Conservation (phyloP, 2,113 vertebrate genomes). For the Phylloscopus whistleri region DNA sequence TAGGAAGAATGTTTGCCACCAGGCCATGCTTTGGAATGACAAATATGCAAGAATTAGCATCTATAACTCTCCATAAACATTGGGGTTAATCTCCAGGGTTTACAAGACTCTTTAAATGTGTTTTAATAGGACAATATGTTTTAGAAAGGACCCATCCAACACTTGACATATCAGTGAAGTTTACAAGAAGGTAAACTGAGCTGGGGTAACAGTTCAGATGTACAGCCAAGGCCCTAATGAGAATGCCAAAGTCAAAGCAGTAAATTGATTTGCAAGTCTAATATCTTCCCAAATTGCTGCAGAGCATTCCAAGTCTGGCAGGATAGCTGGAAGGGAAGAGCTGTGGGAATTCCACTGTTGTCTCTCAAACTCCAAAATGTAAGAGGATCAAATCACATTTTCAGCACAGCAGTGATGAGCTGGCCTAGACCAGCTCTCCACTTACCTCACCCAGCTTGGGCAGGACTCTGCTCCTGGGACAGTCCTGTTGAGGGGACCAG, state of each 20-base stretch:
- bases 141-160: slow-evolving; percentile 31
- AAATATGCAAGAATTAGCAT: slow-evolving; percentile 65
- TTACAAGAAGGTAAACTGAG: slow-evolving; percentile 49
- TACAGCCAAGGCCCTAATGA: slow-evolving; percentile 2
- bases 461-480: not conserved
- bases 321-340: not conserved
- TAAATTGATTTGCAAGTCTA: slow-evolving; percentile 35
- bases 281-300: slow-evolving; percentile 11
- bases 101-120: slow-evolving; percentile 54
- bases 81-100: slow-evolving; percentile 65
- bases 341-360: not conserved
- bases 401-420: not conserved
- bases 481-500: not conserved
- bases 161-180: slow-evolving; percentile 28
- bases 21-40: slow-evolving; percentile 43
- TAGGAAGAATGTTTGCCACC: slow-evolving; percentile 30
- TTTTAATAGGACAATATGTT: slow-evolving; percentile 52
- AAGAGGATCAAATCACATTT: not conserved
- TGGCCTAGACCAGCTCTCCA: not conserved
- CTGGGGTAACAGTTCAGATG: not conserved
- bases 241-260: slow-evolving; percentile 50
- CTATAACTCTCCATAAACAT: slow-evolving; percentile 54
- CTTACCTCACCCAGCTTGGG: not conserved
- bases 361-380: not conserved
- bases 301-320: slow-evolving; percentile 18